Base-by-base conservation (phyloP, 2,797 vertebrate genomes). In the Melanotaenia maccullochi region DNA sequence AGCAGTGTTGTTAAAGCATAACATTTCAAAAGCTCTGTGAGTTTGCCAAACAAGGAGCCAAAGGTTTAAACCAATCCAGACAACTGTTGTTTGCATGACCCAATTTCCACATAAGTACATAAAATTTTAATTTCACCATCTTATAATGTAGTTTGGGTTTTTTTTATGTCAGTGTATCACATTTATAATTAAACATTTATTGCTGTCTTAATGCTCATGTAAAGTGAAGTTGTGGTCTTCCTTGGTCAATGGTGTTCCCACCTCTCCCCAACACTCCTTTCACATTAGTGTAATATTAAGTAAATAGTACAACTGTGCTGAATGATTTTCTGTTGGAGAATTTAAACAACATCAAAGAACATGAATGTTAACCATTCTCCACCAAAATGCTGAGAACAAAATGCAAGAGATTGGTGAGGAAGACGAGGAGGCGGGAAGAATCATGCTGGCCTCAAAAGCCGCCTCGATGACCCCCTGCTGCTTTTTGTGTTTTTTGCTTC, bases 111-210 rank as follows among this genome's bases (percentile, higher is more conserved):
- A 74, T 68, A 28, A 24, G 57, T 55, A 76, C 64, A 87, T 89
- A 65, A 79, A 68, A 88, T 65, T 81, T 89, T 88, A 18, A 89
- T 81, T 73, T 76, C 61, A 84, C 83, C 82, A 68, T 77, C 65
- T 49, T 42, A 78, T 75, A 75, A 68, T 79, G 82, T 35, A 75
- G 61, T 30, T 30, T 30, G 28, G n/a, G 3, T 51, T 65, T 74
- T 80, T 58, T 65, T 77, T 68, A 69, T 70, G 69, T 60, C 71
- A 76, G 82, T 79, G 82, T 78, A 68, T 76, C 57, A 81, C 75
- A 86, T 86, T 82, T 75, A 66, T 44, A 25, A 84, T 88, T 64
- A 92, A 90, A 83, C 74, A 89, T 89, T 90, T 54, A 63, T 73
- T 5, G 18, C 54, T 13, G 13, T 54, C 77, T 83, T 82, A 85